Evolutionary conservation across 2,113 vertebrate genomes (phyloP), one percentile per base, ranked within the genome.

Genomic region (Spizaetus ornatus): DNA sequence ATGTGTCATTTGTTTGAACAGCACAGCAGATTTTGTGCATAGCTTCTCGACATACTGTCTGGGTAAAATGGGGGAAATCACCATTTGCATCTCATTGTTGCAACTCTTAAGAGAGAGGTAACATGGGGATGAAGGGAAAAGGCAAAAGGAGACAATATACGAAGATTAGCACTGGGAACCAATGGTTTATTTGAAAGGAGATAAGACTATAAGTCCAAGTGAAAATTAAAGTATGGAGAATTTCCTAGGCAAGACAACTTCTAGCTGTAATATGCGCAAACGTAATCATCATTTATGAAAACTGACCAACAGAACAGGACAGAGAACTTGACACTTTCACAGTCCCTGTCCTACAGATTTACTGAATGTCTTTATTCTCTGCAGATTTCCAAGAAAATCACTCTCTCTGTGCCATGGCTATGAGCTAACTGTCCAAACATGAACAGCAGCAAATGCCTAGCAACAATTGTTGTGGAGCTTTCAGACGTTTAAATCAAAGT

Each of bases 401-500:
- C 45, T 40, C 48, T 55, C 40, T 83, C 63, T 43, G 27, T 91
- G 77, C 86, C 59, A 38, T n/a, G 53, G 53, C 50, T 53, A 65
- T 78, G 86, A 92, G 42, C 40, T 9, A 27, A 40, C 70, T 71
- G 50, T 70, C 84, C 83, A 92, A 93, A 85, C 16, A 81, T 13
- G 17, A 94, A 69, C 42, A 73, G 72, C 76, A 79, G 40, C 62
- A 55, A 89, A 77, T 21, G 4, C 55, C 50, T 74, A 59, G 52
- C 72, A 87, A 53, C 70, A 71, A 48, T 85, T 85, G n/a, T 9
- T 50, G 47, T 82, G 82, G 14, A 50, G 55, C 32, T 23, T 93
- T 90, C 88, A 84, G 86, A 73, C 48, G 32, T 88, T 92, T 74
- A 65, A 95, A 95, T 70, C 58, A 66, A 94, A 94, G 72, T 69